Evolutionary conservation across 2,888 invertebrate genomes (phyloP).

Genomic region (Noctua janthina): DNA sequence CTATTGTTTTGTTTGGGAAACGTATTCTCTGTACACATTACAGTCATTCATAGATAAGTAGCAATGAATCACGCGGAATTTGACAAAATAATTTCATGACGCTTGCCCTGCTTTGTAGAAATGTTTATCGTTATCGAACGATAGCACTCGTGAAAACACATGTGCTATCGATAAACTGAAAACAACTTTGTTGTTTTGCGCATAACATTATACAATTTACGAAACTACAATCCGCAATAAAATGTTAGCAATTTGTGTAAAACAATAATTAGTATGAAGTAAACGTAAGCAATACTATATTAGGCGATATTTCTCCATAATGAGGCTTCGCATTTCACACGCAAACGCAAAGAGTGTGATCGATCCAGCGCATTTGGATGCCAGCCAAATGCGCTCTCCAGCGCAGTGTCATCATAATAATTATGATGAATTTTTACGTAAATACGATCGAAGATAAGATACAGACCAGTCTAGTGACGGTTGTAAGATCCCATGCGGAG

Average conservation of each 20-base stretch:
- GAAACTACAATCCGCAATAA: slow-evolving; percentile 26
- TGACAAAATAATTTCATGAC: slow-evolving; percentile 36
- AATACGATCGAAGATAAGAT: slow-evolving; percentile 70
- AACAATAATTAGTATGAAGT: neutral
- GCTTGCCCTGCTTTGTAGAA: slow-evolving; percentile 37
- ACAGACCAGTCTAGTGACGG: slow-evolving; percentile 90
- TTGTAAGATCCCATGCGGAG: slow-evolving; percentile 91
- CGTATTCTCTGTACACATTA: slow-evolving; percentile 38
- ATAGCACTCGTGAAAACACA: slow-evolving; percentile 51
- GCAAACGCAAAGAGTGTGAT: slow-evolving; percentile 82
- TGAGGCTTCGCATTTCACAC: slow-evolving; percentile 70
- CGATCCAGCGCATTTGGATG: slow-evolving; percentile 87
- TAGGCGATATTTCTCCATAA: slow-evolving; percentile 33
- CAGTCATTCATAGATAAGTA: slow-evolving; percentile 57
- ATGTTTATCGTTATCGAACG: slow-evolving; percentile 56
- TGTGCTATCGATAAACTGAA: slow-evolving; percentile 54
- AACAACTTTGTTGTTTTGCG: slow-evolving; percentile 48
- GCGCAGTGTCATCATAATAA: slow-evolving; percentile 68
- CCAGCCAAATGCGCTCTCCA: slow-evolving; percentile 85
- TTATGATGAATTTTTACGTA: slow-evolving; percentile 56
- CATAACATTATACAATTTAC: slow-evolving; percentile 29
- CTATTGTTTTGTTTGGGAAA: slow-evolving; percentile 50
- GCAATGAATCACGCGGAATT: slow-evolving; percentile 61
- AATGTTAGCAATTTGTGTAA: slow-evolving; percentile 6
- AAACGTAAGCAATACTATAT: slow-evolving; percentile 21